These are phyloP conservation scores for Conomelus anceps DNA, from an alignment of 2,888 invertebrate species.

Conservation along the genomic window DNA sequence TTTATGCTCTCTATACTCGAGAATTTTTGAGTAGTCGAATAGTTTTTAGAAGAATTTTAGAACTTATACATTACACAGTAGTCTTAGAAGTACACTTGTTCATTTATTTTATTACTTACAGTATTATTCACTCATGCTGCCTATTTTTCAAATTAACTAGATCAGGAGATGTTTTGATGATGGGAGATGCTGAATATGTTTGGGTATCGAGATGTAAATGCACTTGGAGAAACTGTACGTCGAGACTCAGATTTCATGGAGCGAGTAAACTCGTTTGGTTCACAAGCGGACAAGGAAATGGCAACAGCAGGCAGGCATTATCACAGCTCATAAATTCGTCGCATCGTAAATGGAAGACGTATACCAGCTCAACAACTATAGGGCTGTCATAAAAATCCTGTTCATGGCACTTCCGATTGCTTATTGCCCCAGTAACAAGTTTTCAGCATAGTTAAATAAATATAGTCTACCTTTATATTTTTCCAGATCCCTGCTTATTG, in stretches of 20 bases:
- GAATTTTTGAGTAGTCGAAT: no score
- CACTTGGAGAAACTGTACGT: background rate
- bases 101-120: no score
- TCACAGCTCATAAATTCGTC: background rate
- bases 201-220: background rate
- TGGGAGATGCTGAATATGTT: background rate
- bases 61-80: no score
- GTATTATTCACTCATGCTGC: no score
- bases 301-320: background rate
- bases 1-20: no score
- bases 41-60: no score
- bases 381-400: background rate
- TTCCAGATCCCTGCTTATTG: background rate
- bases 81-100: no score
- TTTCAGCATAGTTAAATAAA: background rate
- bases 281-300: background rate
- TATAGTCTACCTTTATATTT: background rate
- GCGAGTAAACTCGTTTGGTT: background rate
- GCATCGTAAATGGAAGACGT: background rate
- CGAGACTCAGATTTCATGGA: background rate
- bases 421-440: background rate
- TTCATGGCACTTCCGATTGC: background rate
- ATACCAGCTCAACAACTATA: background rate
- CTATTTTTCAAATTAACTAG: no score
- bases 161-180: no score